Base-by-base conservation (phyloP, 2,888 invertebrate genomes). In the Asteroscopus sphinx region DNA sequence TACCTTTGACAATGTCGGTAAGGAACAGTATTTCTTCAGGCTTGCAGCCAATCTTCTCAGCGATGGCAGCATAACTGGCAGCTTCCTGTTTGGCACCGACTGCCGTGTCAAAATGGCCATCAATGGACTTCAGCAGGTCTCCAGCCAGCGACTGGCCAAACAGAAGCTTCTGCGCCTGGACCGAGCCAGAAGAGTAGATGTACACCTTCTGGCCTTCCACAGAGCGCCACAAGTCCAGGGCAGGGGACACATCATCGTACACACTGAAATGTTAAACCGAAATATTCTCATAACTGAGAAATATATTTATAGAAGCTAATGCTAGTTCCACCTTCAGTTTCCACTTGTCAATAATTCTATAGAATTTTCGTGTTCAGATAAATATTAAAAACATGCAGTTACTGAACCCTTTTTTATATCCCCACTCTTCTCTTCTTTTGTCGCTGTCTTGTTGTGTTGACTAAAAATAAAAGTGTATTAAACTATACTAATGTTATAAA, bases 101-200 rank as follows among this genome's bases (percentile, higher is more conserved):
- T 3, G 95, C 95, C 0, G 98, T 98, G 83, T 99, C 99, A 85
- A 98, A 99, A 87, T 98, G 96, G 0, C 96, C 97, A 42, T 95
- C 95, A 56, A 99, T 95, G 52, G 92, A 88, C 37, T 96, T 96
- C 74, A 96, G 91, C 66, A 99, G 84, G 87, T 99, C 96, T 0
- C 99, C 99, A 39, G 95, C 95, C 13, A 93, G 90, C 2, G 98
- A 96, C 86, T 98, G 95, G 0, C 95, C 95, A 86, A 99, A 98
- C 3, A 99, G 95, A 8, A 99, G 94, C 83, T 98, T 97, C 87
- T 99, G 99, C 11, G 99, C 97, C 77, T 97, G 96, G 0, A 98
- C 96, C 52, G 98, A 98, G 41, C 99, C 99, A 21, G 98, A 98
- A 0, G 99, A 99, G 88, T 98, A 99, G 62, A 99, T 96, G 82